Evolutionary conservation across 2,113 vertebrate genomes (phyloP).

Genomic region (Corythaeola cristata): DNA sequence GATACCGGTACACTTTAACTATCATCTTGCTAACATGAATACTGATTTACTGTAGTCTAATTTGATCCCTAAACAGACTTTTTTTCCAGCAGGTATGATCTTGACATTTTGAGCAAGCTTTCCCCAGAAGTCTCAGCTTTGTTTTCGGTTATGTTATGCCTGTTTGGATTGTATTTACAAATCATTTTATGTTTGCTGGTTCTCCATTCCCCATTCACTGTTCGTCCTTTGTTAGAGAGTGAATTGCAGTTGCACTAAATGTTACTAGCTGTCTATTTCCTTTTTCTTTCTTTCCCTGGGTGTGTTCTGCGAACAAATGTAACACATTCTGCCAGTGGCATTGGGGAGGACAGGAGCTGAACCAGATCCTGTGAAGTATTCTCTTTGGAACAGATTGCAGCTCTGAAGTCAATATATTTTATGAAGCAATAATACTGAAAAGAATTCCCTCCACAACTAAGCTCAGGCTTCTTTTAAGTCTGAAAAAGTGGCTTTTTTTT

Average conservation of each 20-base stretch:
- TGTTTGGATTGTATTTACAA: not conserved
- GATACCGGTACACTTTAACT: not conserved
- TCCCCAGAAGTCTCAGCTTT: not conserved
- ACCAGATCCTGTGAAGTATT: not conserved
- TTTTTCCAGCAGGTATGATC: not conserved
- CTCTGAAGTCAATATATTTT: conserved; percentile 14
- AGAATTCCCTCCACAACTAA: not conserved
- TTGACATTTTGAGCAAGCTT: not conserved
- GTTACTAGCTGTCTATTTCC: not conserved
- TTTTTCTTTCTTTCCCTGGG: not conserved
- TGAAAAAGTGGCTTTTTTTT: not conserved
- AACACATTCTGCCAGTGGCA: not conserved
- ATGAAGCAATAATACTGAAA: conserved; percentile 5
- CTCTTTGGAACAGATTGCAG: not conserved
- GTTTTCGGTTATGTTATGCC: not conserved
- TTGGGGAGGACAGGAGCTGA: not conserved
- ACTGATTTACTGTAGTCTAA: not conserved
- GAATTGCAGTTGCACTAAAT: not conserved
- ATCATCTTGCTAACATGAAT: not conserved
- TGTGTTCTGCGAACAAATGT: not conserved
- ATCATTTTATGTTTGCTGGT: not conserved
- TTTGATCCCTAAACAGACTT: not conserved
- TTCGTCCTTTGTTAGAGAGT: not conserved
- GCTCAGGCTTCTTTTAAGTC: not conserved
- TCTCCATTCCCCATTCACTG: not conserved